Conservation (phyloP, 2,113 vertebrate species). For the Lutjanus erythropterus region DNA sequence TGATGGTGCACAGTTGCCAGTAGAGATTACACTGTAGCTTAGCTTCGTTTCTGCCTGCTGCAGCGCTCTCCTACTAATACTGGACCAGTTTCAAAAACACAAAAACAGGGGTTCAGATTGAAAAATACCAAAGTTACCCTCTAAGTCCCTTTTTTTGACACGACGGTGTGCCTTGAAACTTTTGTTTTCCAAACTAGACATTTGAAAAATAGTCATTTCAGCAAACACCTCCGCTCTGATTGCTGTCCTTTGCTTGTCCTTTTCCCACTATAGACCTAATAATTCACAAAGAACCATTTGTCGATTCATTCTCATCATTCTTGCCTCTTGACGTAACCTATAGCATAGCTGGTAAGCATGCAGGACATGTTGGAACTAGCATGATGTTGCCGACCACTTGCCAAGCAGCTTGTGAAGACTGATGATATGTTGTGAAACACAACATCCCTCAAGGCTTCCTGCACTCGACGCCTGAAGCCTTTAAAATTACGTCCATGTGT, state of each 20-base stretch:
- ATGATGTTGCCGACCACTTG: background rate
- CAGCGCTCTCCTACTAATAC: too few species aligned
- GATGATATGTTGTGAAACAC: conserved; percentile 25
- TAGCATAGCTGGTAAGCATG: background rate
- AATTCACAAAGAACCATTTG: background rate
- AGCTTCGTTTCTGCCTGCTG: too few species aligned
- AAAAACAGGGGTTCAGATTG: too few species aligned
- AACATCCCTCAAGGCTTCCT: conserved; percentile 24
- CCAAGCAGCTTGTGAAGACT: conserved; percentile 8
- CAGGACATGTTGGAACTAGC: conserved; percentile 40
- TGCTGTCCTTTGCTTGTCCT: background rate
- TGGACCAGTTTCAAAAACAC: too few species aligned
- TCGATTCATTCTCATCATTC: conserved; percentile 21
- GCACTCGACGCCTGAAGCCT: conserved; percentile 8
- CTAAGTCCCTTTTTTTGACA: background rate
- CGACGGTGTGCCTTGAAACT: background rate
- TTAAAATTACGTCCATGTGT: background rate
- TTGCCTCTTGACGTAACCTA: conserved; percentile 3
- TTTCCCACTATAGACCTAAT: background rate
- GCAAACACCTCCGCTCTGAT: background rate
- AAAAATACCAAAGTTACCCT: too few species aligned
- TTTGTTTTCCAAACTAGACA: too few species aligned
- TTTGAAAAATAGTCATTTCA: background rate
- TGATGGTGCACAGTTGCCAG: too few species aligned
- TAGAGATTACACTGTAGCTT: too few species aligned